A percentile compares a stretch with the other conserved stretches of the same genome.
These are phyloP conservation scores for Sterna hirundo DNA, from an alignment of 2,113 vertebrate species.

Conservation along the genomic window DNA sequence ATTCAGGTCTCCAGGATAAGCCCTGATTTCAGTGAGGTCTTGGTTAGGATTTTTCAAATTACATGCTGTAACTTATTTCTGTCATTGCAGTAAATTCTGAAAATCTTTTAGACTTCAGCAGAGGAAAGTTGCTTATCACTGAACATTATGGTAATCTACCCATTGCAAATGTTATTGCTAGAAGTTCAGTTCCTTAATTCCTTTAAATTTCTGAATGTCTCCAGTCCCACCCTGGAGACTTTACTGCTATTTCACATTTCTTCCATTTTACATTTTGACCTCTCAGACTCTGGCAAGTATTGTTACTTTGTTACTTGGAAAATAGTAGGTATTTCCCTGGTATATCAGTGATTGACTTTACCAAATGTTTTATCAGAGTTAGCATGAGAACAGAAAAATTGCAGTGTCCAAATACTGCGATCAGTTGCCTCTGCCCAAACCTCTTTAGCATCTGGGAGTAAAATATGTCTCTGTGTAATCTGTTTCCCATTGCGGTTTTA, in stretches of 20 bases:
- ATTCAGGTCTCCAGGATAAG: not conserved
- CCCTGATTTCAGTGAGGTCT: not conserved
- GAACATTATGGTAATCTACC: not conserved
- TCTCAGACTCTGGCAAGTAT: not conserved
- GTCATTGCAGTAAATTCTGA: not conserved
- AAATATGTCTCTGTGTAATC: not conserved
- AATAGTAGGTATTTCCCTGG: not conserved
- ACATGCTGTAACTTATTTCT: not conserved
- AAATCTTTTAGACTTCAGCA: not conserved
- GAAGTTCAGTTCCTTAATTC: not conserved
- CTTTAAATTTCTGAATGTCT: not conserved
- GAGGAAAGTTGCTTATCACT: not conserved
- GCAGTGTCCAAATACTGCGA: not conserved
- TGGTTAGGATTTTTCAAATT: not conserved
- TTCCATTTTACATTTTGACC: not conserved
- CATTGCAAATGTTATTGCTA: not conserved
- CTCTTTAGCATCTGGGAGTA: not conserved
- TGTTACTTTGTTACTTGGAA: not conserved
- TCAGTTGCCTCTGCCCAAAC: not conserved
- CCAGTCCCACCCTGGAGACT: not conserved
- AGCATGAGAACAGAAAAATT: not conserved
- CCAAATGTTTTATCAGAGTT: not conserved
- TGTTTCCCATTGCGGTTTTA: conserved; percentile 25
- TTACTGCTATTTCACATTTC: not conserved
- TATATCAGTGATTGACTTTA: not conserved